A percentile compares a stretch with the other conserved stretches of the same genome.
phyloP scores from a whole-genome alignment of 2,113 vertebrate species.

The Rutilus rutilus region DNA sequence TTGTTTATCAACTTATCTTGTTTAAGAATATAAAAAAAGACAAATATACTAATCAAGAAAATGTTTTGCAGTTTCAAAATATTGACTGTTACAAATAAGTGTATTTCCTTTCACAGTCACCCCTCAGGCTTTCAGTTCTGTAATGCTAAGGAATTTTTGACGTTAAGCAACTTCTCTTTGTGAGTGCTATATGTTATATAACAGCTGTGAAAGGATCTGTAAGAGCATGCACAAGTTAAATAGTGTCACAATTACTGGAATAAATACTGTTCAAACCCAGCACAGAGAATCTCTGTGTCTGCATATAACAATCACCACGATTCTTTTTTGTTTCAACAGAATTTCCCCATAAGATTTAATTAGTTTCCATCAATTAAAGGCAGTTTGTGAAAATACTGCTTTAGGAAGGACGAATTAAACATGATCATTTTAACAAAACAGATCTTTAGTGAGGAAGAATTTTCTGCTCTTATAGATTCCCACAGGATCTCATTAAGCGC shows the following conservation, averaged over 20 bases:
- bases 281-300: neutral
- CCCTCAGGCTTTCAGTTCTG: neutral
- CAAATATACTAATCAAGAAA: no score
- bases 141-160: neutral
- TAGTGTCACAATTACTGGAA: neutral
- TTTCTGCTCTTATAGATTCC: constrained; percentile 41
- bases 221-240: neutral
- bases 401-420: constrained; percentile 36
- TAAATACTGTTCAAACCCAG: neutral
- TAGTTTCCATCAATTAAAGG: neutral
- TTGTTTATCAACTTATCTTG: no score
- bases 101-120: neutral
- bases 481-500: constrained; percentile 53
- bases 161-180: neutral
- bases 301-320: neutral
- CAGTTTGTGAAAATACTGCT: constrained; percentile 35
- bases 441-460: constrained; percentile 42
- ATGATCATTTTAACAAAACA: constrained; percentile 40
- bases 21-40: no score
- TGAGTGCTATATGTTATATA: neutral
- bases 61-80: no score
- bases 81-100: neutral
- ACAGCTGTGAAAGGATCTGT: neutral
- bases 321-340: neutral
- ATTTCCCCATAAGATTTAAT: constrained; percentile 29